Percentiles rank a stretch among this genome's conserved stretches.
phyloP scores from a whole-genome alignment of 64 coral and sea anemone genomes.

The Dendronephthya gigantea region DNA sequence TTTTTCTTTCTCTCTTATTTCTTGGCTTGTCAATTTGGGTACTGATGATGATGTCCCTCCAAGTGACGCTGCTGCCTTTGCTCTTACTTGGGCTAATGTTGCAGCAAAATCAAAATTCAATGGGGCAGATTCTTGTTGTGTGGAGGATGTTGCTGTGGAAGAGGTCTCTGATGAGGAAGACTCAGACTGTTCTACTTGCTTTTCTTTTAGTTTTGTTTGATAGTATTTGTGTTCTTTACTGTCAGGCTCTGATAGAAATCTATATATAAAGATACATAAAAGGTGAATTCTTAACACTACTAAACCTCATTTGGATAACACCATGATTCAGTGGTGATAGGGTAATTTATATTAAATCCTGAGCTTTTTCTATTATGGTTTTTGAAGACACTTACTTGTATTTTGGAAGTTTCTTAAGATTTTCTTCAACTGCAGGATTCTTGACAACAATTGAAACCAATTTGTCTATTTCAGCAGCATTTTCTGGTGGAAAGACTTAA shows the following conservation, averaged over 20 bases:
- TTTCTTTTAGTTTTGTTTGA: not conserved
- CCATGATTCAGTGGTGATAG: no score
- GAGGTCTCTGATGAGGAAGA: not conserved
- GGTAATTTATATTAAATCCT: no score
- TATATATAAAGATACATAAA: not conserved
- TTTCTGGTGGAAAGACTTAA: conserved; percentile 22
- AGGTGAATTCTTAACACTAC: not conserved
- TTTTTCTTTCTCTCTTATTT: conserved; percentile 4
- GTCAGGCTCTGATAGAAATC: conserved; percentile 8
- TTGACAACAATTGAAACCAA: not conserved
- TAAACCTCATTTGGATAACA: no score
- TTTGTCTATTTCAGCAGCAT: conserved; percentile 18
- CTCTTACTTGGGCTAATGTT: conserved; percentile 10
- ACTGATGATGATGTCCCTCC: not conserved
- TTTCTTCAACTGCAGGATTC: conserved; percentile 2
- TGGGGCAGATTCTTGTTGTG: not conserved
- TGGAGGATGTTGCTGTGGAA: not conserved
- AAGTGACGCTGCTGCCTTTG: not conserved
- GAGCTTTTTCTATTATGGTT: no score
- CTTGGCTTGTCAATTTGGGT: not conserved
- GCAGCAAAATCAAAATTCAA: conserved; percentile 1
- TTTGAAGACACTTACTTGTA: not conserved
- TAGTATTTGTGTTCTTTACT: conserved; percentile 5
- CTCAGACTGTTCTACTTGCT: not conserved
- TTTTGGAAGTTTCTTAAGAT: conserved; percentile 3